Percentiles rank a stretch among this genome's conserved stretches.
phyloP scores from a whole-genome alignment of 2,888 invertebrate species.

The Cheilosia grossa region DNA sequence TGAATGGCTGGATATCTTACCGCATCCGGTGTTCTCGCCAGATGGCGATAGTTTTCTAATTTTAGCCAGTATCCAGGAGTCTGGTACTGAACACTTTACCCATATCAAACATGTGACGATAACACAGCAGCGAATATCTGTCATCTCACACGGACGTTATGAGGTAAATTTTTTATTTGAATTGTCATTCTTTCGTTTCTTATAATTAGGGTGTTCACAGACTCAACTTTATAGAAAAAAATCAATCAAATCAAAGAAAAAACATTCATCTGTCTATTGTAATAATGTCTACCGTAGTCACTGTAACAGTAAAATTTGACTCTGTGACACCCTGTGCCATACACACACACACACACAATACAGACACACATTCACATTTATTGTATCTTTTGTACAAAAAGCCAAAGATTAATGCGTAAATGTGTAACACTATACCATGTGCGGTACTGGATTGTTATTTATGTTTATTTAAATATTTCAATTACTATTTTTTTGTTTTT shows the following conservation, averaged over 20 bases:
- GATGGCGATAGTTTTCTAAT: conserved; percentile 93
- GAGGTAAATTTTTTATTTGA: conserved; percentile 85
- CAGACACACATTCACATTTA: conserved; percentile 42
- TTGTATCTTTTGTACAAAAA: conserved; percentile 50
- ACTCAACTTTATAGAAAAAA: conserved; percentile 2
- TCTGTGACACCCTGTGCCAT: conserved; percentile 9
- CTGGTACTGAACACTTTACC: conserved; percentile 92
- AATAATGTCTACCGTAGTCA: too few relatives aligned
- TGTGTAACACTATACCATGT: conserved; percentile 55
- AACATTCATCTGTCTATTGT: not conserved
- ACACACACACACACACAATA: conserved; percentile 29
- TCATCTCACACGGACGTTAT: conserved; percentile 93
- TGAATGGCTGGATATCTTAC: conserved; percentile 93
- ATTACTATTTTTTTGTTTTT: not conserved
- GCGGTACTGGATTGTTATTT: conserved; percentile 33
- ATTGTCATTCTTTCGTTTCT: conserved; percentile 7
- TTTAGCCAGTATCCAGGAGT: conserved; percentile 92
- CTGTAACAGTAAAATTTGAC: conserved; percentile 5
- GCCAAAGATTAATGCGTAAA: conserved; percentile 57
- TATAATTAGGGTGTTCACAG: conserved; percentile 3
- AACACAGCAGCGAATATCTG: conserved; percentile 91
- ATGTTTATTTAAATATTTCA: not conserved
- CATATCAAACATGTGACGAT: conserved; percentile 95
- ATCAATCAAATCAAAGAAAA: not conserved
- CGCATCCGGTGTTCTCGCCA: conserved; percentile 92